Evolutionary conservation across 2,113 vertebrate species (phyloP).

Genomic region (Rana temporaria): DNA sequence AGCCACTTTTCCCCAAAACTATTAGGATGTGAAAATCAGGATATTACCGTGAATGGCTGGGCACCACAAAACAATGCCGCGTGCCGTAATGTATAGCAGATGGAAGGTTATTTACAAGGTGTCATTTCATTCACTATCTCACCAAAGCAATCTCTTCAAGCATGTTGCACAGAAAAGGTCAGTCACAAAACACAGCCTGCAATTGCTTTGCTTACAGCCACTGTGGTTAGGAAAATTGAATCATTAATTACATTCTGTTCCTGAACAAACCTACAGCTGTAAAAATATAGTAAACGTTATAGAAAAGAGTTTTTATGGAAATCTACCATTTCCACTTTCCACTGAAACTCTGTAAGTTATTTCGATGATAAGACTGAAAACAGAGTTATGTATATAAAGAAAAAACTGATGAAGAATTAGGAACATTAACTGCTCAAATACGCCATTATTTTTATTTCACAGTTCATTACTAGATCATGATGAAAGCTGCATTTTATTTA

Average conservation of each 20-base stretch:
- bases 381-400: conserved; percentile 8
- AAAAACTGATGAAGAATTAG: conserved; percentile 6
- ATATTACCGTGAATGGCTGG: conserved; percentile 44
- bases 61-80: conserved; percentile 44
- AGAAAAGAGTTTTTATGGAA: conserved; percentile 46
- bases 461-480: conserved; percentile 39
- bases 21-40: conserved; percentile 53
- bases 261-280: conserved; percentile 50
- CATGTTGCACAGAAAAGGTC: conserved; percentile 56
- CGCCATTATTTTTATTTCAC: conserved; percentile 34
- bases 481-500: conserved; percentile 27
- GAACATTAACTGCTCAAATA: conserved; percentile 25
- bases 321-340: conserved; percentile 10
- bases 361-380: conserved; percentile 14
- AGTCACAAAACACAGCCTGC: conserved; percentile 53
- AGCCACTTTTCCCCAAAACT: conserved; percentile 23
- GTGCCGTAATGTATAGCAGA: conserved; percentile 48
- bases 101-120: conserved; percentile 56
- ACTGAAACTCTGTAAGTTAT: conserved; percentile 23
- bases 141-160: conserved; percentile 57
- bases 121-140: conserved; percentile 57
- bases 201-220: conserved; percentile 58
- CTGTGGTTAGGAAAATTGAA: conserved; percentile 56
- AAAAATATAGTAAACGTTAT: conserved; percentile 32
- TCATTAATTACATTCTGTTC: conserved; percentile 56